A percentile compares a stretch with the other conserved stretches of the same genome.
Evolutionary conservation across 2,113 vertebrate species (phyloP).

Genomic region (Ochotona princeps): DNA sequence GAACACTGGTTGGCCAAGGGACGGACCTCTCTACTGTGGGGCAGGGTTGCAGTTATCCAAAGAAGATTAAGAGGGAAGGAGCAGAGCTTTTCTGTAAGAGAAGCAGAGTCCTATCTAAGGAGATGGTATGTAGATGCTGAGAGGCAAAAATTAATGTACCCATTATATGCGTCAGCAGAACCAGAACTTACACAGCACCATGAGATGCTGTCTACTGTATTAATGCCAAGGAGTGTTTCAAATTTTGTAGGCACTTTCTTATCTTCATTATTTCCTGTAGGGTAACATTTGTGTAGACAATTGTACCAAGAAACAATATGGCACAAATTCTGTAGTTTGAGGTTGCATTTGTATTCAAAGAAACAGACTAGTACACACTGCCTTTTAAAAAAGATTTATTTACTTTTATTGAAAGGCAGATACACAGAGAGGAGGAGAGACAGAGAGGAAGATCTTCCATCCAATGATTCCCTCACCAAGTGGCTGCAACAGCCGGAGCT

Average conservation of each 20-base stretch:
- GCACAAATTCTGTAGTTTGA: conserved; percentile 51
- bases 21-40: background rate
- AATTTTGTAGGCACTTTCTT: conserved; percentile 33
- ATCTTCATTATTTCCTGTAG: conserved; percentile 59
- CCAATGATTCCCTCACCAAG: no score
- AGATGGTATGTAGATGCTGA: background rate
- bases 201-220: background rate
- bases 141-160: background rate
- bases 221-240: background rate
- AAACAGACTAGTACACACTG: conserved; percentile 50
- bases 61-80: background rate
- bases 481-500: no score
- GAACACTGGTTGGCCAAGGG: background rate
- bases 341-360: conserved; percentile 63
- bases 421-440: conserved; percentile 7
- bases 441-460: background rate
- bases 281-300: conserved; percentile 66
- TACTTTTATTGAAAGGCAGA: no score
- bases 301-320: conserved; percentile 50
- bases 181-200: background rate
- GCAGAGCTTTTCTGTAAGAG: background rate
- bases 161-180: background rate
- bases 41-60: background rate
- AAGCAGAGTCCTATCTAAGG: background rate
- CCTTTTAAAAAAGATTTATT: background rate